Evolutionary conservation across 2,797 vertebrate genomes (phyloP).

Genomic region (Neostethus bicornis): DNA sequence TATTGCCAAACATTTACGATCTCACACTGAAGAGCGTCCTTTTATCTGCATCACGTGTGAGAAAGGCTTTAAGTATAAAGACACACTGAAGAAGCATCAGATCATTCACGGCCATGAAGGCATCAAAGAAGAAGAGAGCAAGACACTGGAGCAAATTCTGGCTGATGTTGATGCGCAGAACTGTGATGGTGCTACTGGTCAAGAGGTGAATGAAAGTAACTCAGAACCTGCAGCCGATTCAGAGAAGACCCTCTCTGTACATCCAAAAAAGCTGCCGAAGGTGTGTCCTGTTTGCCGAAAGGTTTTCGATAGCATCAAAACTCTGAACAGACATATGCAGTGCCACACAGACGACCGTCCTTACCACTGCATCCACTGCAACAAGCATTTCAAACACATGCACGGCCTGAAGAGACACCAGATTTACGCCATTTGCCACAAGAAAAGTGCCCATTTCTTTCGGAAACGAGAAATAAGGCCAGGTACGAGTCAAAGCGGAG

Average conservation of each 20-base stretch:
- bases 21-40: constrained; percentile 73
- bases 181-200: background rate
- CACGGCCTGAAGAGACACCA: constrained; percentile 77
- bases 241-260: rapidly evolving
- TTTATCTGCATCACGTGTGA: constrained; percentile 73
- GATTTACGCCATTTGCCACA: constrained; percentile 76
- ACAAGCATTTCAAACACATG: constrained; percentile 77
- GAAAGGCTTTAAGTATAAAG: constrained; percentile 78
- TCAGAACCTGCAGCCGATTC: background rate
- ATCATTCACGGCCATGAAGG: constrained; percentile 77
- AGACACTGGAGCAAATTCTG: constrained; percentile 70
- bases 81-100: constrained; percentile 79
- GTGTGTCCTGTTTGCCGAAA: constrained; percentile 65
- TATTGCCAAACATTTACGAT: constrained; percentile 72
- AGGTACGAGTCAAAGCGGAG: constrained; percentile 4
- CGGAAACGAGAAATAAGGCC: constrained; percentile 61
- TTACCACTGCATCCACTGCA: constrained; percentile 74
- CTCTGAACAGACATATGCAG: constrained; percentile 71
- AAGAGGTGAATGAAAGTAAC: constrained; percentile 5
- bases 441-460: constrained; percentile 54
- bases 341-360: constrained; percentile 77
- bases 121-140: constrained; percentile 67
- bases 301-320: constrained; percentile 68
- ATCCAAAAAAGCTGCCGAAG: constrained; percentile 41
- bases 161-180: constrained; percentile 55